Conservation (phyloP, 2,113 vertebrate genomes). For the Sorex araneus region DNA sequence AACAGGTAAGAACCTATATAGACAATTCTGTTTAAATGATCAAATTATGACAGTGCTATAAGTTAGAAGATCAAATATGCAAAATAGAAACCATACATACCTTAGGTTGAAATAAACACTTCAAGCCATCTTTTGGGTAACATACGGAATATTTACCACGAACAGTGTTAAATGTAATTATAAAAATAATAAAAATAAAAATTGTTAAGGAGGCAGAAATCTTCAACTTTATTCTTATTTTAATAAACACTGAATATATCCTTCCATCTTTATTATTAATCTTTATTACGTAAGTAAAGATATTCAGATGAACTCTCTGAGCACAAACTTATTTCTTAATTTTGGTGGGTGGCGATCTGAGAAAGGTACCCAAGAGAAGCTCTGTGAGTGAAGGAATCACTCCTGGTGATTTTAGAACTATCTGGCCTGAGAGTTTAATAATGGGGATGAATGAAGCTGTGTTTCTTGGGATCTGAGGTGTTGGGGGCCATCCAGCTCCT, state of each 20-base stretch:
- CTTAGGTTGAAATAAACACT: neutral
- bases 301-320: too few species aligned
- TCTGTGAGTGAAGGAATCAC: too few species aligned
- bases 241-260: neutral
- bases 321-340: too few species aligned
- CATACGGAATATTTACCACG: neutral
- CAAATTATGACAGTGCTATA: neutral
- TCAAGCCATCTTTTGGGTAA: neutral
- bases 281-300: neutral
- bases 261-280: neutral
- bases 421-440: too few species aligned
- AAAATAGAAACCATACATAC: neutral
- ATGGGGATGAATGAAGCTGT: too few species aligned
- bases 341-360: too few species aligned
- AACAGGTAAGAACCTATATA: neutral
- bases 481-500: too few species aligned
- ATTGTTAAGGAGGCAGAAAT: neutral
- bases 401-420: too few species aligned
- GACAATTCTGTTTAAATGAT: neutral
- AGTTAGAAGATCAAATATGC: neutral
- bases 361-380: too few species aligned
- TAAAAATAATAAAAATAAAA: slow-evolving; percentile 37
- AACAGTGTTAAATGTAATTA: neutral
- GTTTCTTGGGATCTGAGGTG: too few species aligned
- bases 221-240: neutral